These are phyloP conservation scores for Daphoenositta chrysoptera DNA, from an alignment of 2,113 vertebrate species.

Conservation along the genomic window DNA sequence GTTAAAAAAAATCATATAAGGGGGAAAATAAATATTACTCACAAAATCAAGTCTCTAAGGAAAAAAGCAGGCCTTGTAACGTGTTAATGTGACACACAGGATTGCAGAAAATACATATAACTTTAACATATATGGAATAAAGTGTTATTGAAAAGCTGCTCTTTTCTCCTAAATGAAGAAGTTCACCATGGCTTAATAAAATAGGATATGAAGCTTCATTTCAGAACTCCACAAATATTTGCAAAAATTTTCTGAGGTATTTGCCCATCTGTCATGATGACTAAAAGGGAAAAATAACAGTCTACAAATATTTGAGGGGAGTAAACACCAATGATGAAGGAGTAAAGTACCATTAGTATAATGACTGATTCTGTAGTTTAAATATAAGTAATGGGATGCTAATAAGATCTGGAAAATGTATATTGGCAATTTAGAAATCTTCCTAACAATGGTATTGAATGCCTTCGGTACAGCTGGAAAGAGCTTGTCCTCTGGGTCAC, in stretches of 20 bases:
- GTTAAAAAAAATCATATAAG: neutral
- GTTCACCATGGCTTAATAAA: neutral
- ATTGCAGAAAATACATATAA: neutral
- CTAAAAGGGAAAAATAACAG: neutral
- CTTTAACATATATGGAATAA: neutral
- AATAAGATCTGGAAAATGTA: neutral
- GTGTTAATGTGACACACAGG: neutral
- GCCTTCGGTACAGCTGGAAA: neutral
- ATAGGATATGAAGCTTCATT: neutral
- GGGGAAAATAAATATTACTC: neutral
- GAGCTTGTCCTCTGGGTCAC: neutral
- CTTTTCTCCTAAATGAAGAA: neutral
- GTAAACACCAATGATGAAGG: neutral
- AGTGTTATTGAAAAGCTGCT: neutral
- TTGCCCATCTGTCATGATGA: neutral
- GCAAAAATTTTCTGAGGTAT: neutral
- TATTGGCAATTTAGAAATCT: neutral
- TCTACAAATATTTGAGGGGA: slow-evolving; percentile 13
- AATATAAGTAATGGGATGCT: neutral
- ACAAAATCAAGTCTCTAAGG: neutral
- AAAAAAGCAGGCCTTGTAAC: neutral
- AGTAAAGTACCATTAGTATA: neutral
- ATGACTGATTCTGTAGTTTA: neutral
- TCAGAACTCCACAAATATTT: slow-evolving; percentile 19
- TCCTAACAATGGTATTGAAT: neutral